Percentiles rank a stretch among this genome's conserved stretches.
Evolutionary conservation across 2,797 vertebrate genomes (phyloP).

Genomic region (Hemitrygon akajei): DNA sequence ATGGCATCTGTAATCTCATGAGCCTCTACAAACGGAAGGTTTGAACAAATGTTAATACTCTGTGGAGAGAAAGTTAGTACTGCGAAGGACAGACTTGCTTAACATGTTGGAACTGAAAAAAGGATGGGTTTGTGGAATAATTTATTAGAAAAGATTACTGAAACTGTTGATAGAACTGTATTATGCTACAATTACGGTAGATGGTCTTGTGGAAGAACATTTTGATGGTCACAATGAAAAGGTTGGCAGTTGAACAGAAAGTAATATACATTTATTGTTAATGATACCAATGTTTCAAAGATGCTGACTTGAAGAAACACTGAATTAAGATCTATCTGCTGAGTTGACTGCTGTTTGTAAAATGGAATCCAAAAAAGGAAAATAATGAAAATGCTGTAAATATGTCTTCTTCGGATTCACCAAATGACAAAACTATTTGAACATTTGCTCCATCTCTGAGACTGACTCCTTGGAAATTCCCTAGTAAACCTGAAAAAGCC

Average conservation of each 20-base stretch:
- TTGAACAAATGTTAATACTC: too few relatives aligned
- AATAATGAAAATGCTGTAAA: not conserved
- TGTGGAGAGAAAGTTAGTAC: too few relatives aligned
- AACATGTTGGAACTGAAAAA: too few relatives aligned
- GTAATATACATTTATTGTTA: not conserved
- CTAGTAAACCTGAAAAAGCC: not conserved
- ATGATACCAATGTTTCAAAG: not conserved
- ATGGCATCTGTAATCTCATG: too few relatives aligned
- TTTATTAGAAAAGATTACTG: not conserved
- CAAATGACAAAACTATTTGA: not conserved
- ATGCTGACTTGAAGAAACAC: not conserved
- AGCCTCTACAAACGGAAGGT: too few relatives aligned
- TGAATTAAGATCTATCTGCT: not conserved
- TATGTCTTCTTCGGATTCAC: not conserved
- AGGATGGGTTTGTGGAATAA: not conserved
- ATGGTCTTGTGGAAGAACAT: not conserved
- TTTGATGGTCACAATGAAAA: not conserved
- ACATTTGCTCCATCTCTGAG: not conserved
- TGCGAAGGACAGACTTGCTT: too few relatives aligned
- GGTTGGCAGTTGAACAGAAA: not conserved
- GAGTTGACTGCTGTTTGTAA: not conserved
- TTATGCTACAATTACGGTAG: not conserved
- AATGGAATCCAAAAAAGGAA: not conserved
- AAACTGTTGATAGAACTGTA: not conserved
- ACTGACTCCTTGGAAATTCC: not conserved